A percentile compares a stretch with the other conserved stretches of the same genome.
Evolutionary conservation across 2,888 invertebrate genomes (phyloP).

Genomic region (Craniophora ligustri): DNA sequence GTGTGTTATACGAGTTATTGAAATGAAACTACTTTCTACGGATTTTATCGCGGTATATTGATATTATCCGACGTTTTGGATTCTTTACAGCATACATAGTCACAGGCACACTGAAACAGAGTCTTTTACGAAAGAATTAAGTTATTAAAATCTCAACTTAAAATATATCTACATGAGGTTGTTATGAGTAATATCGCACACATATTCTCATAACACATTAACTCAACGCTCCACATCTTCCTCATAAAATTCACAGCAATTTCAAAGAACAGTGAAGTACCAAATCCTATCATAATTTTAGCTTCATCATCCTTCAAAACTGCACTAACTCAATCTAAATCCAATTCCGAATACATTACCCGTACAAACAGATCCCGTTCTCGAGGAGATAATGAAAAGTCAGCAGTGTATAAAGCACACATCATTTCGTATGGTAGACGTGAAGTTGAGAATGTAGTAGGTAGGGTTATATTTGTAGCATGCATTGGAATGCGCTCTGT

Average conservation of each 20-base stretch:
- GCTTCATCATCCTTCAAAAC: constrained; percentile 27
- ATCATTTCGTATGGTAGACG: constrained; percentile 5
- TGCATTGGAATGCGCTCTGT: constrained; percentile 39
- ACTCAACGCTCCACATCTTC: too few relatives aligned
- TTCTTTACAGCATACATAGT: too few relatives aligned
- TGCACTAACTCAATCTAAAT: constrained; percentile 7
- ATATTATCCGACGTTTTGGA: too few relatives aligned
- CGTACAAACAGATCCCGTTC: constrained; percentile 22
- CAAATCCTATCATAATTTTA: constrained; percentile 30
- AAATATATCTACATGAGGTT: too few relatives aligned
- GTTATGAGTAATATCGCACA: too few relatives aligned
- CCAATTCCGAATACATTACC: constrained; percentile 34
- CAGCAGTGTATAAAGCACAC: constrained; percentile 28
- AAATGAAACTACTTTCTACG: too few relatives aligned
- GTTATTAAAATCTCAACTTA: too few relatives aligned
- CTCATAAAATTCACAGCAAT: constrained; percentile 2
- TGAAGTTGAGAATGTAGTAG: background rate
- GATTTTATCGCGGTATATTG: too few relatives aligned
- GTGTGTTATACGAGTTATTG: too few relatives aligned
- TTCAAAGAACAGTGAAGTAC: constrained; percentile 13
- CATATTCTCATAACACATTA: too few relatives aligned
- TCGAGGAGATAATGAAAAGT: constrained; percentile 19
- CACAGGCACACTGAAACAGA: too few relatives aligned
- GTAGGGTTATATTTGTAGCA: constrained; percentile 36
- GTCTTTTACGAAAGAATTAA: too few relatives aligned